Conservation (phyloP, 2,113 vertebrate genomes). For the Sardina pilchardus region DNA sequence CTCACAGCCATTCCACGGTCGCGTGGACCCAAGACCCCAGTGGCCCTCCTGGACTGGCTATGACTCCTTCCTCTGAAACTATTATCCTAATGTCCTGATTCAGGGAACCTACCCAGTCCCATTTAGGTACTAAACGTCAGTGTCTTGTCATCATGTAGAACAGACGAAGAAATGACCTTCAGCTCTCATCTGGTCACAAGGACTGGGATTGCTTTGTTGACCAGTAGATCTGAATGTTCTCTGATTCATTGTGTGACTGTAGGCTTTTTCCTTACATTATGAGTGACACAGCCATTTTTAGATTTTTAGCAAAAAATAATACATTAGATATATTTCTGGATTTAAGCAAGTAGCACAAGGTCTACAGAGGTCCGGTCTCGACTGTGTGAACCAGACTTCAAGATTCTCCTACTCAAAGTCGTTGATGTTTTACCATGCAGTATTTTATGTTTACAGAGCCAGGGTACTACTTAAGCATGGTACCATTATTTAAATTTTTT, state of each 20-base stretch:
- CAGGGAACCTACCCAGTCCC: conserved; percentile 20
- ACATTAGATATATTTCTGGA: not conserved
- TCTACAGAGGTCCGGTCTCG: not conserved
- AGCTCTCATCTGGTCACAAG: not conserved
- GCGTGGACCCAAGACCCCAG: not conserved
- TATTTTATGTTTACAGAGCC: conserved; percentile 65
- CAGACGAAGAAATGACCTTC: conserved; percentile 2
- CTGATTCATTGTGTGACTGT: not conserved
- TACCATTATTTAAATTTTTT: not conserved
- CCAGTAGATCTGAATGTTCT: conserved; percentile 12
- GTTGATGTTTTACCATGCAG: conserved; percentile 57
- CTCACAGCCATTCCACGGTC: not conserved
- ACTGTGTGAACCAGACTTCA: not conserved
- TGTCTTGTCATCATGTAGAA: conserved; percentile 11
- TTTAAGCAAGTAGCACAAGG: not conserved
- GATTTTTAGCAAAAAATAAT: conserved; percentile 1
- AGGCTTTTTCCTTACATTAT: not conserved
- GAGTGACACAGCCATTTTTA: conserved; percentile 3
- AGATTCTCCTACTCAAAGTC: conserved; percentile 23
- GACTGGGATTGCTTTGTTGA: not conserved
- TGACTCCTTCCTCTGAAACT: not conserved
- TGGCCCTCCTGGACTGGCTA: not conserved
- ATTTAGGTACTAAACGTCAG: conserved; percentile 35
- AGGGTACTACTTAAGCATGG: not conserved
- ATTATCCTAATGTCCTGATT: not conserved